phyloP scores from a whole-genome alignment of 2,797 vertebrate species.

The Staurois parvus region DNA sequence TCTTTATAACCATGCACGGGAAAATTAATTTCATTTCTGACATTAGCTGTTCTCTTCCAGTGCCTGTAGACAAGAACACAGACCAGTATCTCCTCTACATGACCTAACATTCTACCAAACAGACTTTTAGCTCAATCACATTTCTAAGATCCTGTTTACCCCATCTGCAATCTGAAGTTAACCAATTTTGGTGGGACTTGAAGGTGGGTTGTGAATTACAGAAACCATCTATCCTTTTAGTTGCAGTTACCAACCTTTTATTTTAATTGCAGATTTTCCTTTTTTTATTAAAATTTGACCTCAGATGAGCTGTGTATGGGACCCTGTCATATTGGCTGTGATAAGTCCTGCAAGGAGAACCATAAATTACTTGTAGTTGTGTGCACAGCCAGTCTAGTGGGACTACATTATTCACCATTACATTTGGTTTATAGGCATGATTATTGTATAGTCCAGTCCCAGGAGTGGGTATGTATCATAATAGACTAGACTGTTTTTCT shows the following conservation, averaged over 20 bases:
- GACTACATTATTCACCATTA: neutral
- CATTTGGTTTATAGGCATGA: neutral
- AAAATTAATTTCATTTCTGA: neutral
- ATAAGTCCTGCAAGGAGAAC: neutral
- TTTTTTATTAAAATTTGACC: neutral
- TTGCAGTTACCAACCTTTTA: neutral
- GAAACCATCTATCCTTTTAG: neutral
- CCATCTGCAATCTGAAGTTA: too few relatives aligned
- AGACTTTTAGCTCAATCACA: neutral
- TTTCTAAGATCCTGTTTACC: too few relatives aligned
- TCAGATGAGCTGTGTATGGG: neutral
- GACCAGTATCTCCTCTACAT: neutral
- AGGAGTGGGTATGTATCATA: neutral
- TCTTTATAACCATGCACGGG: neutral
- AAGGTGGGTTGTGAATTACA: neutral
- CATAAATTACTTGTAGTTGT: neutral
- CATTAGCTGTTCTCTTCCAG: neutral
- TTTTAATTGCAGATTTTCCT: too few relatives aligned
- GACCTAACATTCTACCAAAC: neutral
- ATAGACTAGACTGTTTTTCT: neutral
- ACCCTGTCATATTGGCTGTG: neutral
- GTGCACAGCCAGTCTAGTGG: neutral
- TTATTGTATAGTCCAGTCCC: neutral
- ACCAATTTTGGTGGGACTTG: too few relatives aligned
- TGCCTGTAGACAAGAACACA: neutral